Evolutionary conservation across 2,797 vertebrate species (phyloP).

Genomic region (Pseudomugil tenellus): DNA sequence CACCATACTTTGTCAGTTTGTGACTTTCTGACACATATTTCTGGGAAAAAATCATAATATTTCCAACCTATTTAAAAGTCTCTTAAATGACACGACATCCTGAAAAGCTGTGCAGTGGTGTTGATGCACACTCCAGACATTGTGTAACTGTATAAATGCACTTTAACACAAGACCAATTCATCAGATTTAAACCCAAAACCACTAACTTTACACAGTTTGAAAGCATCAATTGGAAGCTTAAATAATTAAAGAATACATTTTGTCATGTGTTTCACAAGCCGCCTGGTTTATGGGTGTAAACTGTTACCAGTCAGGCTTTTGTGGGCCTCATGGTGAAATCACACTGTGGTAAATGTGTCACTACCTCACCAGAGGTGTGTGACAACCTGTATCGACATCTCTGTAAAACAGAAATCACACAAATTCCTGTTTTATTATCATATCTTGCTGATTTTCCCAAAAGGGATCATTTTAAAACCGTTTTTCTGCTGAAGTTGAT

Average conservation of each 20-base stretch:
- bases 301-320: rapidly evolving
- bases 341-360: slow-evolving; percentile 29
- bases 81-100: too few species aligned
- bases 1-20: too few species aligned
- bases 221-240: neutral
- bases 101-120: neutral
- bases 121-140: neutral
- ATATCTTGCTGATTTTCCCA: neutral
- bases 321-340: neutral
- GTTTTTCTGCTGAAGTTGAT: neutral
- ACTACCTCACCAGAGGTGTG: slow-evolving; percentile 4
- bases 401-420: neutral
- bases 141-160: neutral
- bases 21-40: too few species aligned
- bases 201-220: too few species aligned
- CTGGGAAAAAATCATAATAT: too few species aligned
- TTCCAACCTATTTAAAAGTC: too few species aligned
- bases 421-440: neutral
- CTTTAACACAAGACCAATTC: neutral
- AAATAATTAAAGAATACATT: neutral
- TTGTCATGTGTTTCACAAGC: neutral
- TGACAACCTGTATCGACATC: rapidly evolving
- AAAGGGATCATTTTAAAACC: neutral
- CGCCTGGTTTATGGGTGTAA: neutral
- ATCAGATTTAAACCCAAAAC: neutral